Evolutionary conservation across 2,797 vertebrate genomes (phyloP).

Genomic region (Arctocebus calabarensis): DNA sequence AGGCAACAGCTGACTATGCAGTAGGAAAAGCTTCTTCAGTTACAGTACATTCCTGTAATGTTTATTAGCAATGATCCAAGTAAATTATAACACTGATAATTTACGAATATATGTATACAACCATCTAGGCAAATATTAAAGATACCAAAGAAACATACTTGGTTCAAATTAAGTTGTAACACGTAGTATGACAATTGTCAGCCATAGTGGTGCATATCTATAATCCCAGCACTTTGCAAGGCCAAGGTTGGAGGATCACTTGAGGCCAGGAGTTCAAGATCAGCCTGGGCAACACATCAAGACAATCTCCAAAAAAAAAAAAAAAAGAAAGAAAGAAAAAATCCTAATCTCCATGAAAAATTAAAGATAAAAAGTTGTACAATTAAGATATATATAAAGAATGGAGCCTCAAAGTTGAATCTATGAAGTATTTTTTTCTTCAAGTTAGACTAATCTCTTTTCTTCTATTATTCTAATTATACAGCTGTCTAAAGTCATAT

Average conservation of each 20-base stretch:
- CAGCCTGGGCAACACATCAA: neutral
- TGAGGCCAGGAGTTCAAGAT: neutral
- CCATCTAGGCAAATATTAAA: conserved; percentile 14
- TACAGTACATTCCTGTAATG: conserved; percentile 10
- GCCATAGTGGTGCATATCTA: neutral
- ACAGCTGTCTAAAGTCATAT: conserved; percentile 22
- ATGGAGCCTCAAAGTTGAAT: conserved; percentile 7
- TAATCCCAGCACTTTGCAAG: neutral
- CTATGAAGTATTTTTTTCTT: neutral
- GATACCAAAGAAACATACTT: conserved; percentile 38
- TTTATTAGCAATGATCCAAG: conserved; percentile 17
- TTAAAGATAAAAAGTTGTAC: neutral
- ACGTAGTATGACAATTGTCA: neutral
- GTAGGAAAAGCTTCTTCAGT: conserved; percentile 18
- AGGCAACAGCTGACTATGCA: conserved; percentile 59
- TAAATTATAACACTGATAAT: conserved; percentile 19
- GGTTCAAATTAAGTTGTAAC: neutral
- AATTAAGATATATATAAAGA: conserved; percentile 6
- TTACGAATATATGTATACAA: conserved; percentile 44
- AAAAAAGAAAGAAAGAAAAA: too few relatives aligned
- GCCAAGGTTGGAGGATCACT: neutral
- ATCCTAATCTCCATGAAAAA: neutral
- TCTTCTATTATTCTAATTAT: conserved; percentile 14
- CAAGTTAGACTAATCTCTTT: conserved; percentile 22
- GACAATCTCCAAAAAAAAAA: neutral